phyloP scores from a whole-genome alignment of 2,113 vertebrate genomes.

The Malurus cyaneus region DNA sequence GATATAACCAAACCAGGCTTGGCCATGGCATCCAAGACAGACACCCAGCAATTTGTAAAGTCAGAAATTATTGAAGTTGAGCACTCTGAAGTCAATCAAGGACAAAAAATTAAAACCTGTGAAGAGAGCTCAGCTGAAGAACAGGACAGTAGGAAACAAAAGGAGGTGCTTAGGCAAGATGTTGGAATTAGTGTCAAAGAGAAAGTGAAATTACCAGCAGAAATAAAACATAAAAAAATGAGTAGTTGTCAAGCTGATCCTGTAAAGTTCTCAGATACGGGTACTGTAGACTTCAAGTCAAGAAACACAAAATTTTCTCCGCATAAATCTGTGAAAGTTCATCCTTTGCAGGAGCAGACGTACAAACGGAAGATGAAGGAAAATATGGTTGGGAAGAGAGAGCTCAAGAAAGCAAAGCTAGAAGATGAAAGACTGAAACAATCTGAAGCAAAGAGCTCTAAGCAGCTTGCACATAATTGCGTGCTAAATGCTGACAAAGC shows the following conservation, averaged over 20 bases:
- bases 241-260: background rate
- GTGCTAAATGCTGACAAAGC: background rate
- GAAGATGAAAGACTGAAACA: constrained; percentile 14
- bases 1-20: background rate
- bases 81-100: background rate
- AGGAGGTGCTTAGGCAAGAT: background rate
- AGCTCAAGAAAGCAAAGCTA: constrained; percentile 7
- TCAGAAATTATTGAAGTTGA: constrained; percentile 37
- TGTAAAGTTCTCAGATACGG: background rate
- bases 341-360: constrained; percentile 47
- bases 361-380: constrained; percentile 59
- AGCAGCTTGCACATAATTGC: background rate
- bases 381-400: background rate
- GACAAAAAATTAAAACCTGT: constrained; percentile 1
- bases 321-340: constrained; percentile 9
- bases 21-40: background rate
- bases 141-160: background rate
- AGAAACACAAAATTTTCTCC: background rate
- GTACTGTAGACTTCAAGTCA: background rate
- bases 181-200: background rate
- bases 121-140: constrained; percentile 12
- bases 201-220: background rate
- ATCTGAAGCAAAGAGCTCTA: background rate
- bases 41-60: background rate
- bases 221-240: background rate